A percentile compares a stretch with the other conserved stretches of the same genome.
These are phyloP conservation scores for Zosterops borbonicus DNA, from an alignment of 2,113 vertebrate genomes.

Conservation along the genomic window DNA sequence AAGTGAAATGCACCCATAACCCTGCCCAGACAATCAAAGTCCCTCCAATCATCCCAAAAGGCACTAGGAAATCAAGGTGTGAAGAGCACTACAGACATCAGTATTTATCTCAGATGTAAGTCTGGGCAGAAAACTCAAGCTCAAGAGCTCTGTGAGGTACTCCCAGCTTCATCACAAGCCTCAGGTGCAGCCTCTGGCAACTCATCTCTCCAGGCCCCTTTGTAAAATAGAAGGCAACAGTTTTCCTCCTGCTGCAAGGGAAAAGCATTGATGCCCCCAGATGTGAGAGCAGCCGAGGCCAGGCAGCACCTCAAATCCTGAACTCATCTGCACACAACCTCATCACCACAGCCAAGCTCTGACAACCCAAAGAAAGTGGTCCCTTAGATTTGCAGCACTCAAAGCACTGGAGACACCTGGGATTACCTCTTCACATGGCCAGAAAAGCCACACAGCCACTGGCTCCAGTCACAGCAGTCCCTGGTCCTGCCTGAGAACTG, in stretches of 20 bases:
- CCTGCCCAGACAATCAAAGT: not conserved
- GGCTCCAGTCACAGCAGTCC: not conserved
- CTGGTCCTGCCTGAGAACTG: not conserved
- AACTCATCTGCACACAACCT: not conserved
- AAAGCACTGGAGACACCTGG: fast-evolving
- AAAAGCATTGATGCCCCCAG: not conserved
- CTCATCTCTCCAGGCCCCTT: not conserved
- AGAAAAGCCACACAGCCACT: not conserved
- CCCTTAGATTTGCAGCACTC: not conserved
- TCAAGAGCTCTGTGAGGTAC: not conserved
- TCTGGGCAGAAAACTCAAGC: not conserved
- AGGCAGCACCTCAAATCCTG: not conserved
- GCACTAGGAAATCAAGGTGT: not conserved
- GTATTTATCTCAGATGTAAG: not conserved
- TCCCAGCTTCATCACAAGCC: conserved; percentile 1
- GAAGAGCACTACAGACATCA: not conserved
- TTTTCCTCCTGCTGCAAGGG: not conserved
- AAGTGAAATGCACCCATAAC: not conserved
- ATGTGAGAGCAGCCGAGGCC: not conserved
- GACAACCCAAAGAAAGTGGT: fast-evolving
- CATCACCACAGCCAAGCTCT: not conserved
- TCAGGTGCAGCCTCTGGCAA: conserved; percentile 44
- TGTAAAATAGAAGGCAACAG: not conserved
- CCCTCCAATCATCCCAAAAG: not conserved
- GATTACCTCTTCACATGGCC: not conserved